A percentile compares a stretch with the other conserved stretches of the same genome.
Evolutionary conservation across 2,113 vertebrate species (phyloP).

Genomic region (Ramphastos sulfuratus): DNA sequence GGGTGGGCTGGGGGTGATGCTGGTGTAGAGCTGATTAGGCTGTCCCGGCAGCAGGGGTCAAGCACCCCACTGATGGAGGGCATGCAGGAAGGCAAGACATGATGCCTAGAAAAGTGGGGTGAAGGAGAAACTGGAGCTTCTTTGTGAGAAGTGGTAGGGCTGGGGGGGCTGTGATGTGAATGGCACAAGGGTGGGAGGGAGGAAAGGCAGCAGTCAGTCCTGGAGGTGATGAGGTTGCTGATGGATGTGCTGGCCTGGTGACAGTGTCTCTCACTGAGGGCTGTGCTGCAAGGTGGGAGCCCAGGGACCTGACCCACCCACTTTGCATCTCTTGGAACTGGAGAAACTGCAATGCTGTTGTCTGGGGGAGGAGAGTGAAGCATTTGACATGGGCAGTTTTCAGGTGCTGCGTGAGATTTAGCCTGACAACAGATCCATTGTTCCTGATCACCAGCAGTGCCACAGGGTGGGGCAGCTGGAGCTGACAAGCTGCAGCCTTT

Average conservation of each 20-base stretch:
- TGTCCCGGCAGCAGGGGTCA: fast-evolving
- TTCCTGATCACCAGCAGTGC: neutral
- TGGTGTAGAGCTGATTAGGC: neutral
- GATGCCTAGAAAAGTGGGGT: fast-evolving
- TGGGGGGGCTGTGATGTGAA: neutral
- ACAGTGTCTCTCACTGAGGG: neutral
- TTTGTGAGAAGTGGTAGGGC: neutral
- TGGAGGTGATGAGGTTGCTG: neutral
- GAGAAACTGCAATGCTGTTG: neutral
- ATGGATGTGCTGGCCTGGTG: fast-evolving
- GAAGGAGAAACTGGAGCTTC: neutral
- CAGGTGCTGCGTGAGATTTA: neutral
- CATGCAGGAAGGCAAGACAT: neutral
- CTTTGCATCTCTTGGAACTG: neutral
- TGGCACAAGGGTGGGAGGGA: fast-evolving
- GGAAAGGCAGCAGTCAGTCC: neutral
- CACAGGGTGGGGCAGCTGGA: neutral
- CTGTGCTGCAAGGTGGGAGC: neutral
- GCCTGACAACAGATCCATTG: neutral
- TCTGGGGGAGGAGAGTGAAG: neutral
- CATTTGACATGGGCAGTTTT: fast-evolving
- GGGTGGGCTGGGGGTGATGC: neutral
- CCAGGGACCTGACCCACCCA: neutral
- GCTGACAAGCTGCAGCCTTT: neutral
- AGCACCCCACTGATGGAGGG: neutral